These are phyloP conservation scores for Athalia circularis DNA, from an alignment of 2,888 invertebrate species.

Conservation along the genomic window DNA sequence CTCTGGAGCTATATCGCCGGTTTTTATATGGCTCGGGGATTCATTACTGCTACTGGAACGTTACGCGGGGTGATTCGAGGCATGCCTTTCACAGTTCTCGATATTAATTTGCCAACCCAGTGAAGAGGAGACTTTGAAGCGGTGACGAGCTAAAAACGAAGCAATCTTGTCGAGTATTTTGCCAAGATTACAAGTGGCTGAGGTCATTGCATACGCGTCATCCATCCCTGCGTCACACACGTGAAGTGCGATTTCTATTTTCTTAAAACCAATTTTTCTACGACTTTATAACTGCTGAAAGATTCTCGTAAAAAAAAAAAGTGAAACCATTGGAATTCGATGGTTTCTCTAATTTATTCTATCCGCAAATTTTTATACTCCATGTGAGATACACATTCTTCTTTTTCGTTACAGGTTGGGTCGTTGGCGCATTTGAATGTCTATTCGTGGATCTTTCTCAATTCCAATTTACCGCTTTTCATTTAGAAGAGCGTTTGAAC, in stretches of 20 bases:
- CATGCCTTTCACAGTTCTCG: constrained; percentile 60
- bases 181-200: not conserved
- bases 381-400: too few relatives aligned
- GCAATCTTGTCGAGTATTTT: not conserved
- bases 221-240: too few relatives aligned
- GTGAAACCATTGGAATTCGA: too few relatives aligned
- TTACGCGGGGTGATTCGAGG: constrained; percentile 55
- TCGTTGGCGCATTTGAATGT: too few relatives aligned
- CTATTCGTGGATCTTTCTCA: constrained; percentile 21
- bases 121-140: constrained; percentile 8
- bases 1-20: not conserved
- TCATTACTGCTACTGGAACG: constrained; percentile 57
- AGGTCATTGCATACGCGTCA: too few relatives aligned
- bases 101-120: constrained; percentile 57
- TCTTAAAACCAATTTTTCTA: too few relatives aligned
- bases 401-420: too few relatives aligned
- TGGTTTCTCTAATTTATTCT: too few relatives aligned
- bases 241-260: too few relatives aligned
- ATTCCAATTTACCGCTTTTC: constrained; percentile 45
- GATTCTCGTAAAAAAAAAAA: too few relatives aligned
- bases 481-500: constrained; percentile 43
- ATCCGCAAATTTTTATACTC: too few relatives aligned
- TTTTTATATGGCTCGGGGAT: constrained; percentile 49
- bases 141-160: constrained; percentile 8
- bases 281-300: too few relatives aligned